Evolutionary conservation across 2,888 invertebrate genomes (phyloP).

Genomic region (Caradrina kadenii): DNA sequence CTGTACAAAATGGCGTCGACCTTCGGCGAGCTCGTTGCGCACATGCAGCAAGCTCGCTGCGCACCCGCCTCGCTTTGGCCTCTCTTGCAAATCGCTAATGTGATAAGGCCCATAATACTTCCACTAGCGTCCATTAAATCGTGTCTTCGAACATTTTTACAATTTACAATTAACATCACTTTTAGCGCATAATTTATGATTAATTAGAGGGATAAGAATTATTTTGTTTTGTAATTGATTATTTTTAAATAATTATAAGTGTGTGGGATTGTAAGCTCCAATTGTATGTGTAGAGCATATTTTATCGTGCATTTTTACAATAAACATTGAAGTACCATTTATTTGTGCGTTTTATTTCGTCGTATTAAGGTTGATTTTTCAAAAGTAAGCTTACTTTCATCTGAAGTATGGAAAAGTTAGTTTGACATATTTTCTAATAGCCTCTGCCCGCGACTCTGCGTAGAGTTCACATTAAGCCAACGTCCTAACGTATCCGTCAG

Average conservation of each 20-base stretch:
- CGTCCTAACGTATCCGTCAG: too few species aligned
- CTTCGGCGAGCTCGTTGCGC: too few species aligned
- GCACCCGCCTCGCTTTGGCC: too few species aligned
- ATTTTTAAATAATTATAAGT: conserved; percentile 51
- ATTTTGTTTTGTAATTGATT: conserved; percentile 51
- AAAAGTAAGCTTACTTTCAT: too few species aligned
- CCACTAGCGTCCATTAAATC: conserved; percentile 36
- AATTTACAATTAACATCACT: conserved; percentile 38
- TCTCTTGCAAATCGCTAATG: too few species aligned
- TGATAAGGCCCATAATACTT: conserved; percentile 17
- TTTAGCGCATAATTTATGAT: conserved; percentile 58
- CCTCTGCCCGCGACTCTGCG: too few species aligned
- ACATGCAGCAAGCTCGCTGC: too few species aligned
- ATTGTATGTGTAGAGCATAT: conserved; percentile 38
- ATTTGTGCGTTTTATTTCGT: conserved; percentile 26
- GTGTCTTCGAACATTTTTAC: conserved; percentile 49
- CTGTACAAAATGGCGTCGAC: too few species aligned
- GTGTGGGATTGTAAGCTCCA: conserved; percentile 45
- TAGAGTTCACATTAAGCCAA: too few species aligned
- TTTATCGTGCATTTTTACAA: conserved; percentile 50
- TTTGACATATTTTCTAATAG: too few species aligned
- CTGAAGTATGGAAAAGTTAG: not conserved
- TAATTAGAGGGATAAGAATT: conserved; percentile 31
- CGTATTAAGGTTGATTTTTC: too few species aligned
- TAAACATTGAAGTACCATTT: conserved; percentile 59